Evolutionary conservation across 2,113 vertebrate species (phyloP).

Genomic region (Phyllopteryx taeniolatus): DNA sequence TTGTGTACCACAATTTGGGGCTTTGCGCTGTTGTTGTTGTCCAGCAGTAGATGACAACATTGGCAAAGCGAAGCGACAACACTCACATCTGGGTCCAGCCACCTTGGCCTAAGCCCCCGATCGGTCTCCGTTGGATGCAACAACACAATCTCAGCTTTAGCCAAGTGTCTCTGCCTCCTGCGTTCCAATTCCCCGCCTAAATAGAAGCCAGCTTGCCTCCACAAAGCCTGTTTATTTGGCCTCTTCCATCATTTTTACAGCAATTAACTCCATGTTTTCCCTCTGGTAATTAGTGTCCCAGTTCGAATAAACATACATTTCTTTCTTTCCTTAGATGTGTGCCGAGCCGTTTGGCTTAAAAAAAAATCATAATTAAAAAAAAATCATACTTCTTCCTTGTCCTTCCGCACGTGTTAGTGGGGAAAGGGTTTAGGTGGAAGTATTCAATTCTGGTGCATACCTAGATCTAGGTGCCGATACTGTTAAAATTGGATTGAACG

Average conservation of each 20-base stretch:
- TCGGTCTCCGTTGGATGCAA: constrained; percentile 41
- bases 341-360: constrained; percentile 21
- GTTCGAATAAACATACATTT: constrained; percentile 69
- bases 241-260: constrained; percentile 58
- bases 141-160: constrained; percentile 37
- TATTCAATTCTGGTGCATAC: neutral
- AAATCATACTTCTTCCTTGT: neutral
- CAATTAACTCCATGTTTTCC: constrained; percentile 71
- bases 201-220: constrained; percentile 50
- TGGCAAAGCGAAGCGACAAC: constrained; percentile 14
- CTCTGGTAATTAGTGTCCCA: constrained; percentile 70
- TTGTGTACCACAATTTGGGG: neutral
- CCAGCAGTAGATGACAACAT: constrained; percentile 14
- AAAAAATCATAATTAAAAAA: neutral
- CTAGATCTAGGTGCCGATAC: neutral
- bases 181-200: constrained; percentile 49
- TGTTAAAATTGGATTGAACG: too few relatives aligned
- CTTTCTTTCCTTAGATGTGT: constrained; percentile 55
- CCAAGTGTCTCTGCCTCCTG: constrained; percentile 42
- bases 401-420: neutral
- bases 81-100: constrained; percentile 18
- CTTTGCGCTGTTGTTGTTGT: neutral
- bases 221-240: constrained; percentile 60
- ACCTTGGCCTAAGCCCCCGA: constrained; percentile 13
- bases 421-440: neutral